Conservation (phyloP, 2,888 invertebrate species). For the Lochmaea capreae region DNA sequence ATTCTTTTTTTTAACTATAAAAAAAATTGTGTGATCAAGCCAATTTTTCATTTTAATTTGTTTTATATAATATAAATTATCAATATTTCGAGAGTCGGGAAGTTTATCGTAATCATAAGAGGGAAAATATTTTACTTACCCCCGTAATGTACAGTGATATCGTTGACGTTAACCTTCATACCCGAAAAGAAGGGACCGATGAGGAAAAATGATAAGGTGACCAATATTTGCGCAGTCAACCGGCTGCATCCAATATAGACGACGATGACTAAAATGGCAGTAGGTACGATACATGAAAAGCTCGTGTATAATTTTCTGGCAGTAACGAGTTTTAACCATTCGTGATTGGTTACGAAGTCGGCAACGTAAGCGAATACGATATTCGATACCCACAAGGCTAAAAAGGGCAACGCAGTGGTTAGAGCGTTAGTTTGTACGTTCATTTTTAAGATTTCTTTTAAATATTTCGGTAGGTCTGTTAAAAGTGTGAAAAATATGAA, state of each 20-base stretch:
- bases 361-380: slow-evolving; percentile 72
- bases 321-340: slow-evolving; percentile 67
- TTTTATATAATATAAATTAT: too few relatives aligned
- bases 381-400: slow-evolving; percentile 72
- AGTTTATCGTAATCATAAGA: too few relatives aligned
- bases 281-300: slow-evolving; percentile 20
- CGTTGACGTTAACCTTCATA: slow-evolving; percentile 41
- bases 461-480: slow-evolving; percentile 74
- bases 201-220: slow-evolving; percentile 14
- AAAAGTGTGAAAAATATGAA: slow-evolving; percentile 76
- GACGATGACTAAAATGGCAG: slow-evolving; percentile 12
- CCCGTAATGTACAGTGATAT: slow-evolving; percentile 33
- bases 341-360: slow-evolving; percentile 72
- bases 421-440: slow-evolving; percentile 71
- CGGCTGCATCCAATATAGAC: slow-evolving; percentile 35
- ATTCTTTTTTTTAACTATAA: too few relatives aligned
- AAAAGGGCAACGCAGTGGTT: slow-evolving; percentile 69
- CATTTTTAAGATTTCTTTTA: slow-evolving; percentile 73
- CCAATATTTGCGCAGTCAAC: slow-evolving; percentile 13
- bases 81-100: too few relatives aligned
- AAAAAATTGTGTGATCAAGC: too few relatives aligned
- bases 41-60: too few relatives aligned
- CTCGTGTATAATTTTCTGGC: slow-evolving; percentile 66
- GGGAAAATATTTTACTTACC: background rate
- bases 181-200: slow-evolving; percentile 39